Conservation (phyloP, 2,888 invertebrate genomes). For the Stictocephala bisonia region DNA sequence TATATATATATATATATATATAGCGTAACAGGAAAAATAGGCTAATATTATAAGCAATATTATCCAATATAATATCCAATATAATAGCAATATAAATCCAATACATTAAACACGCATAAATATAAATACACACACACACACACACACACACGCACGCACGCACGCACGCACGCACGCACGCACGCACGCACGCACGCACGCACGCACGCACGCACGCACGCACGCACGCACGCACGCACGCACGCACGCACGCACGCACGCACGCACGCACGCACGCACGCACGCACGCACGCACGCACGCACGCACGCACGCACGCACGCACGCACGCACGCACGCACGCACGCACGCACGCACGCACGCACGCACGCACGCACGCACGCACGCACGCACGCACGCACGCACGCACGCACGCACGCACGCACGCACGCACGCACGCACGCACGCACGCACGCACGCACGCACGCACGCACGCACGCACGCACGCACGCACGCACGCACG, state of each 20-base stretch:
- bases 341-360: not conserved
- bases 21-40: too few species aligned
- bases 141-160: not conserved
- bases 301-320: not conserved
- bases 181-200: not conserved
- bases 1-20: too few species aligned
- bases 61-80: too few species aligned
- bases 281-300: not conserved
- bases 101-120: not conserved
- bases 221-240: not conserved
- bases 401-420: not conserved
- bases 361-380: not conserved
- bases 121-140: not conserved
- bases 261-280: not conserved
- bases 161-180: not conserved
- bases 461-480: not conserved
- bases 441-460: not conserved
- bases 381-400: not conserved
- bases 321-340: not conserved
- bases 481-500: not conserved
- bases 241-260: not conserved
- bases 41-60: too few species aligned
- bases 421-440: not conserved
- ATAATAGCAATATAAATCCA: too few species aligned
- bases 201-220: not conserved